phyloP scores from a whole-genome alignment of 2,113 vertebrate genomes.

The Laticauda laticaudata region DNA sequence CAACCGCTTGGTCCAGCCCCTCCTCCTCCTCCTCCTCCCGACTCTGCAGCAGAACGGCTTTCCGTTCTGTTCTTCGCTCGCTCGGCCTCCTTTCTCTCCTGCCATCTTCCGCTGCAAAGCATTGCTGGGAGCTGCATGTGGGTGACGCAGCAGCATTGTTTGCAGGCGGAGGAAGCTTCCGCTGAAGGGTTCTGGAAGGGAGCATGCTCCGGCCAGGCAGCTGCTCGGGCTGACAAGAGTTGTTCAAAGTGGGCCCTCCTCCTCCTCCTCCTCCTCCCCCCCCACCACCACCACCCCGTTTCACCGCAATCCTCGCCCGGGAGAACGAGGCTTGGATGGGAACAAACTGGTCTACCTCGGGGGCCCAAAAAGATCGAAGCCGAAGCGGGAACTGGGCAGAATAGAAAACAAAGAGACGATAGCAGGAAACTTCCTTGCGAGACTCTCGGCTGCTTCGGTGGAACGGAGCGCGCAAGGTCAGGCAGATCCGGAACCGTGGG shows the following conservation, averaged over 20 bases:
- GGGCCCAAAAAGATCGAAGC: not conserved
- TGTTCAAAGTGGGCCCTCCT: not conserved
- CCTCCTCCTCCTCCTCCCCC: too few relatives aligned
- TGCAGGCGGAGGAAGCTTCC: constrained; percentile 71
- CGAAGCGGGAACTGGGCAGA: constrained; percentile 42
- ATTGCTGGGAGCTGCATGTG: constrained; percentile 85
- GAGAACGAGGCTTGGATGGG: not conserved
- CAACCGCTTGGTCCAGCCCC: constrained; percentile 41
- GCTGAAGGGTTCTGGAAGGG: constrained; percentile 65
- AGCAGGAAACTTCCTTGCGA: constrained; percentile 64
- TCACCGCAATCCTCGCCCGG: constrained; percentile 25
- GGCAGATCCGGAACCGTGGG: constrained; percentile 53
- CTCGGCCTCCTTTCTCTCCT: constrained; percentile 64
- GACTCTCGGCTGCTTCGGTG: constrained; percentile 61
- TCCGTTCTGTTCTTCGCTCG: constrained; percentile 59
- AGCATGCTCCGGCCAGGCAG: constrained; percentile 46
- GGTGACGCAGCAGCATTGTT: constrained; percentile 84
- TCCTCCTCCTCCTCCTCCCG: constrained; percentile 51
- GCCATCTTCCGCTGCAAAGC: constrained; percentile 83
- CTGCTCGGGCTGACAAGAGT: constrained; percentile 36
- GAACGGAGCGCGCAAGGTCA: constrained; percentile 72
- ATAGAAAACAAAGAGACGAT: constrained; percentile 73
- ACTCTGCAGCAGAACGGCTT: constrained; percentile 73
- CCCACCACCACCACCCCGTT: too few relatives aligned
- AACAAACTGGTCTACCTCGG: not conserved